phyloP scores from a whole-genome alignment of 2,888 invertebrate genomes.

The Podabrus alpinus region DNA sequence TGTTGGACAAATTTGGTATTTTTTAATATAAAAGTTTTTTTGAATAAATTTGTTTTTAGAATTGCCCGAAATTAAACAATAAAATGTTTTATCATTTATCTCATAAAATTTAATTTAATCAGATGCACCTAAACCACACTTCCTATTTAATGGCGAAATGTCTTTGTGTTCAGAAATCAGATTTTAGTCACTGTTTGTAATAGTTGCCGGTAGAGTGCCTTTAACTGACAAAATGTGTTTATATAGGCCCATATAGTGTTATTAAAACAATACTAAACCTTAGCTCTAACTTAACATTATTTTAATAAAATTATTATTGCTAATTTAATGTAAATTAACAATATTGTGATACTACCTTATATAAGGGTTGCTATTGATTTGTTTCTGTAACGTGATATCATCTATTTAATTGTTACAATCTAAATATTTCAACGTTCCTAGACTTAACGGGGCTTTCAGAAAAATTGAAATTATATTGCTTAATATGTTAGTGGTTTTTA shows the following conservation, averaged over 20 bases:
- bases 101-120: not conserved
- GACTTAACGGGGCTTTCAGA: not conserved
- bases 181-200: not conserved
- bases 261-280: conserved; percentile 4
- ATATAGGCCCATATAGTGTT: not conserved
- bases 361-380: not conserved
- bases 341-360: not conserved
- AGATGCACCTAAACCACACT: not conserved
- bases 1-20: not conserved
- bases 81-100: not conserved
- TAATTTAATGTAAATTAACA: not conserved
- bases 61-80: not conserved
- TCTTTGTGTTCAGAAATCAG: not conserved
- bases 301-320: not conserved
- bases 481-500: not conserved
- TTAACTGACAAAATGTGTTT: not conserved
- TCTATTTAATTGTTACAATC: not conserved
- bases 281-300: not conserved
- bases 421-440: not conserved
- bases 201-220: not conserved
- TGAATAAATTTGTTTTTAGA: not conserved
- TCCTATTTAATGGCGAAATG: not conserved
- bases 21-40: not conserved
- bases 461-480: not conserved
- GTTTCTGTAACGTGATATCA: not conserved